Evolutionary conservation across 2,797 vertebrate species (phyloP).

Genomic region (Ctenosaura bakeri): DNA sequence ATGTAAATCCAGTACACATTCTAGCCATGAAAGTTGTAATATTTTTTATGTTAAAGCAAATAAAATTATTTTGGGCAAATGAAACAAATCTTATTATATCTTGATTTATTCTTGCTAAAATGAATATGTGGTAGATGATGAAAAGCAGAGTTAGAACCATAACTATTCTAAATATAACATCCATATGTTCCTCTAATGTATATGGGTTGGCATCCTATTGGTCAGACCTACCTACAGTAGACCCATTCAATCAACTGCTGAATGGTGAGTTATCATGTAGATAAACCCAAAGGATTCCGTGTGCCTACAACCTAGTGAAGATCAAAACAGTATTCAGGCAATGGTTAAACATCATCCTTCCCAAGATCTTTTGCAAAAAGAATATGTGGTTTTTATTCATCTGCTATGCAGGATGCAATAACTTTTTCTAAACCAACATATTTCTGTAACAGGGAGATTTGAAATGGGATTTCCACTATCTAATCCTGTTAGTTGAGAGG

Average conservation of each 20-base stretch:
- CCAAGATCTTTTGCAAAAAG: not conserved
- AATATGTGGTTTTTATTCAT: not conserved
- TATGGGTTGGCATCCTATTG: not conserved
- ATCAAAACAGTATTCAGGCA: too few species aligned
- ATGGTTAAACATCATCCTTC: not conserved
- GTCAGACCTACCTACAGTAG: too few species aligned
- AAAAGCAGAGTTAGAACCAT: not conserved
- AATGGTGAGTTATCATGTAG: too few species aligned
- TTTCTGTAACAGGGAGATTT: not conserved
- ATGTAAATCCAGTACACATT: constrained; percentile 5
- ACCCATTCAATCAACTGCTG: too few species aligned
- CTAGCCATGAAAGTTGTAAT: not conserved
- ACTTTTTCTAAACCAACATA: not conserved
- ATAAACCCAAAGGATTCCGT: too few species aligned
- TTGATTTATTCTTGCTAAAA: constrained; percentile 45
- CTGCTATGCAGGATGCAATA: not conserved
- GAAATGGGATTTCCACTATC: not conserved
- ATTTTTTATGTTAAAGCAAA: not conserved
- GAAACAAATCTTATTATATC: constrained; percentile 51
- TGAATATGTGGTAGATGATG: constrained; percentile 12
- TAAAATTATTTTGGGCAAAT: constrained; percentile 13
- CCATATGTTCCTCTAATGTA: not conserved
- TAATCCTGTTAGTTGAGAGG: not conserved
- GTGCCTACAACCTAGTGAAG: too few species aligned
- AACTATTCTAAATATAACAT: not conserved